Evolutionary conservation across 2,113 vertebrate genomes (phyloP).

Genomic region (Thamnaconus septentrionalis): DNA sequence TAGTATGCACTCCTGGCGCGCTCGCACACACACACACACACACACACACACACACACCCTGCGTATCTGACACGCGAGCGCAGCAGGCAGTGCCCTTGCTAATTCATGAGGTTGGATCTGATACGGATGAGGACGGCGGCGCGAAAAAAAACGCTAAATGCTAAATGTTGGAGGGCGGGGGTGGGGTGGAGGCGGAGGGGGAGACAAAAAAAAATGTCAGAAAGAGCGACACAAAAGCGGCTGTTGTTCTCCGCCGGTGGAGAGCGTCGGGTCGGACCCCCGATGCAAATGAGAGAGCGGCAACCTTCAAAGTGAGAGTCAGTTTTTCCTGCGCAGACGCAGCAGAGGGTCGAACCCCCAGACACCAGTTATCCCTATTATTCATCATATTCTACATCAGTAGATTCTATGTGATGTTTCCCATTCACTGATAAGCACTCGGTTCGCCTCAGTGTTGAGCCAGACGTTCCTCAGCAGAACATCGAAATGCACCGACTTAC

Average conservation of each 20-base stretch:
- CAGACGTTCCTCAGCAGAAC: no score
- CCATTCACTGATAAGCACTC: no score
- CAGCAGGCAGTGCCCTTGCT: conserved; percentile 14
- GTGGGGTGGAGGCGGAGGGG: no score
- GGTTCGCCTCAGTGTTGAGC: no score
- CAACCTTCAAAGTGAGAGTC: no score
- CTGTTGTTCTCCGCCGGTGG: conserved; percentile 25
- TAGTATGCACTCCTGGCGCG: no score
- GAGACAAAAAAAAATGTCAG: conserved; percentile 17
- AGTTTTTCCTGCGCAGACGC: not conserved
- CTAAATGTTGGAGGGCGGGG: conserved; percentile 6
- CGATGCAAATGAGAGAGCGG: no score
- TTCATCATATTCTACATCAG: no score
- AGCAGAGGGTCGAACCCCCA: not conserved
- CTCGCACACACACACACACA: conserved; percentile 3
- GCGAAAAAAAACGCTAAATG: not conserved
- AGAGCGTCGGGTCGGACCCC: not conserved
- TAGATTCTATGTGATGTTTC: no score
- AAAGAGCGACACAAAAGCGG: conserved; percentile 30
- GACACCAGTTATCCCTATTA: no score
- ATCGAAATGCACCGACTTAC: no score
- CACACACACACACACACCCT: conserved; percentile 6
- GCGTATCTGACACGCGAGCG: no score
- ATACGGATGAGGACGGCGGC: conserved; percentile 26
- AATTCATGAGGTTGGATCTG: conserved; percentile 21